Evolutionary conservation across 2,113 vertebrate genomes (phyloP).

Genomic region (Mus pahari): DNA sequence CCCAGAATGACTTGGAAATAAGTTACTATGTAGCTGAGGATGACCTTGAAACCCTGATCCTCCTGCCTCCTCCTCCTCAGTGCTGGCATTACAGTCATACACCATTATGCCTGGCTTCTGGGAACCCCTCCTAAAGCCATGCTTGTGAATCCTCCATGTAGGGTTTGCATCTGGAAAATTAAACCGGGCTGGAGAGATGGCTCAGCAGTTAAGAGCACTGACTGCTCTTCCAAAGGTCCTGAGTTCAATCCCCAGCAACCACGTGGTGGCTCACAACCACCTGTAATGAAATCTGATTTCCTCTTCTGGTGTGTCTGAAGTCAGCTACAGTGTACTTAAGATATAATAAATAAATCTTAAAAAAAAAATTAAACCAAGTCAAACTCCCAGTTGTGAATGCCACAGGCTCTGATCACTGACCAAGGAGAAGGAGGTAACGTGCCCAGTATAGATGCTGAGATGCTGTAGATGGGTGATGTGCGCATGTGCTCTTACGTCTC

Average conservation of each 20-base stretch:
- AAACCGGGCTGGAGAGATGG: no score
- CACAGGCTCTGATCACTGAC: not conserved
- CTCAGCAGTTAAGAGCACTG: no score
- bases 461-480: no score
- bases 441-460: not conserved
- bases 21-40: not conserved
- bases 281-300: no score
- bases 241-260: no score
- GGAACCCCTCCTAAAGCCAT: not conserved
- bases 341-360: no score
- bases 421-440: not conserved
- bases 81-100: not conserved
- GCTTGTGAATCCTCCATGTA: not conserved
- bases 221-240: no score
- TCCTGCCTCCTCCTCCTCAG: not conserved
- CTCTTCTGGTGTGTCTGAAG: no score
- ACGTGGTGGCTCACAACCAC: no score
- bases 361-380: not conserved
- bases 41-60: not conserved
- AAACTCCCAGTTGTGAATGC: not conserved
- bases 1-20: not conserved
- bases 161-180: constrained; percentile 8
- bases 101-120: not conserved
- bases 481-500: accelerated
- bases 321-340: no score